Evolutionary conservation across 1,140 invertebrate genomes (phyloP).

Genomic region (Cheumatopsyche charites): DNA sequence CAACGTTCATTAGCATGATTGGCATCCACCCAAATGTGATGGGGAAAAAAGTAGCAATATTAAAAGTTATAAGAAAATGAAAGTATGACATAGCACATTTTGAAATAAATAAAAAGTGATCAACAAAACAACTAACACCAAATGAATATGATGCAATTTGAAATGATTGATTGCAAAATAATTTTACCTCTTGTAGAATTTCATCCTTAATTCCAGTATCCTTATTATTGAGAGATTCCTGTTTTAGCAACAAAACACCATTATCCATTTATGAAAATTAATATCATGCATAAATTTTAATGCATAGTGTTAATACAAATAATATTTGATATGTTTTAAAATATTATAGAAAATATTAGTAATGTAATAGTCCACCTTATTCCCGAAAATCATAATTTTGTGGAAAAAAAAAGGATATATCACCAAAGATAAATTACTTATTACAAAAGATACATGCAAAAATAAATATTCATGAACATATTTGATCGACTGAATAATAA

Average conservation of each 20-base stretch:
- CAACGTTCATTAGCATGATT: conserved; percentile 5
- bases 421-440: no score
- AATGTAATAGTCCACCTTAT: no score
- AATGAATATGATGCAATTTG: background rate
- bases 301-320: background rate
- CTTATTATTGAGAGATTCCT: background rate
- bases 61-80: background rate
- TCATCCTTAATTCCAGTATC: conserved; percentile 3
- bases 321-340: background rate
- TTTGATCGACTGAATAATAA: no score
- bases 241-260: conserved; percentile 6
- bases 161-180: background rate
- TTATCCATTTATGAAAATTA: conserved; percentile 22
- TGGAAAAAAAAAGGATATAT: no score
- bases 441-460: no score
- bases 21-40: conserved; percentile 23
- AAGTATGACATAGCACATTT: no score
- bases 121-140: background rate
- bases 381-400: no score
- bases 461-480: no score
- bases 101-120: background rate
- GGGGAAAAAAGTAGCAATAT: background rate
- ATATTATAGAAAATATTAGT: no score
- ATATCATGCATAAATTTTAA: conserved; percentile 15
- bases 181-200: background rate